Percentiles rank a stretch among this genome's conserved stretches.
Conservation (phyloP, 2,888 invertebrate species). For the Dendrolimus houi region DNA sequence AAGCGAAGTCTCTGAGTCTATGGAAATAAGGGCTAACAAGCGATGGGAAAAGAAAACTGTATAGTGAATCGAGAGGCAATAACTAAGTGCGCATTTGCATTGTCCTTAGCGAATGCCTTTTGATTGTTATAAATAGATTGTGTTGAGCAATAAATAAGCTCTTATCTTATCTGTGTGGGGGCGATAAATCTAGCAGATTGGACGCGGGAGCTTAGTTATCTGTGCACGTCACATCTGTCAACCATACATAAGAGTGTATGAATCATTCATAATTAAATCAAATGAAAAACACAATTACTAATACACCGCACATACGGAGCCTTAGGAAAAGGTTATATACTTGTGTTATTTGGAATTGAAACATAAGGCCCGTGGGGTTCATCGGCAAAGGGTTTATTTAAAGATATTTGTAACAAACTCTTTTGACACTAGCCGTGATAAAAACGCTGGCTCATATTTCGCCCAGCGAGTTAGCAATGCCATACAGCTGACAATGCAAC, state of each 20-base stretch:
- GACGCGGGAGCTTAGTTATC: constrained; percentile 32
- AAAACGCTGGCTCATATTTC: too few species aligned
- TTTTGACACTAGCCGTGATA: too few species aligned
- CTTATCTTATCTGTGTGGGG: constrained; percentile 42
- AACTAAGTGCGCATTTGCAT: constrained; percentile 52
- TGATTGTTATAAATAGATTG: constrained; percentile 51
- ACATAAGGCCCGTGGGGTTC: too few species aligned
- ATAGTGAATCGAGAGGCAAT: constrained; percentile 33
- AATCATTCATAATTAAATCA: constrained; percentile 17
- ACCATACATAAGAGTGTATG: constrained; percentile 13
- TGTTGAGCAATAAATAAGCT: constrained; percentile 48
- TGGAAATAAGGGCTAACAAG: constrained; percentile 24
- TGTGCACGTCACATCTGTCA: constrained; percentile 19
- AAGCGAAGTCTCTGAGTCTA: constrained; percentile 1
- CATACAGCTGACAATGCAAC: too few species aligned
- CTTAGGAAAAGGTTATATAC: too few species aligned
- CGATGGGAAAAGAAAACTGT: constrained; percentile 35
- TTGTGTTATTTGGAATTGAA: too few species aligned
- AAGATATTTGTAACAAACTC: too few species aligned
- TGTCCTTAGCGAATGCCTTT: constrained; percentile 34
- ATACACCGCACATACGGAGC: too few species aligned
- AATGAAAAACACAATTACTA: background rate
- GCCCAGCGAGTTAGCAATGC: too few species aligned
- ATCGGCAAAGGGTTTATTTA: too few species aligned
- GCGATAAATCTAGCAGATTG: constrained; percentile 47